A percentile compares a stretch with the other conserved stretches of the same genome.
Conservation (phyloP, 1,140 invertebrate species). For the Drosophila ohnishii region DNA sequence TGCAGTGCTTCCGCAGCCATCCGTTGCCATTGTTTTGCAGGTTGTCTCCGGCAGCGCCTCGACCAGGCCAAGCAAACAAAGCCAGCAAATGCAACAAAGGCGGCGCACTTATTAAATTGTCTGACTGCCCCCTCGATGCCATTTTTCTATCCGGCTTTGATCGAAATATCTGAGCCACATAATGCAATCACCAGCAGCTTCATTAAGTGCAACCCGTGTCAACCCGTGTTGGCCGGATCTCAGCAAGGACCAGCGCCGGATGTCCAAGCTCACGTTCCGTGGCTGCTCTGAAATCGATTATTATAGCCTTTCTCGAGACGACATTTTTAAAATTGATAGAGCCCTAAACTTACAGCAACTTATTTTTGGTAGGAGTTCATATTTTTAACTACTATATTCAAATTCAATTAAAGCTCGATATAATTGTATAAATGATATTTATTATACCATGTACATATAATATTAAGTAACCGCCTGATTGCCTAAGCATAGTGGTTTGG, state of each 20-base stretch:
- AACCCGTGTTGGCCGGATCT: slow-evolving; percentile 27
- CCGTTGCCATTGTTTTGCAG: slow-evolving; percentile 52
- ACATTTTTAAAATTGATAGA: not conserved
- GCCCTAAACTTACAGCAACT: not conserved
- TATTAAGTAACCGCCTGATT: no score
- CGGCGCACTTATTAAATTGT: slow-evolving; percentile 70
- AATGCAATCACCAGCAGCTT: slow-evolving; percentile 65
- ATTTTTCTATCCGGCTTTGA: slow-evolving; percentile 46
- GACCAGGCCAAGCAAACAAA: slow-evolving; percentile 12
- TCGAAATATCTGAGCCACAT: slow-evolving; percentile 57
- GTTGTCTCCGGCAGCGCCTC: slow-evolving; percentile 18
- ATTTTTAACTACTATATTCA: no score
- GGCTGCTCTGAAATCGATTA: slow-evolving; percentile 14
- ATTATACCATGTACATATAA: no score
- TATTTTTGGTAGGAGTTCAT: no score
- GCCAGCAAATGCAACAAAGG: slow-evolving; percentile 37
- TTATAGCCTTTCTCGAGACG: slow-evolving; percentile 7
- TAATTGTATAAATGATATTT: no score
- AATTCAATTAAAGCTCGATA: no score
- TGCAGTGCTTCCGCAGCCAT: slow-evolving; percentile 54
- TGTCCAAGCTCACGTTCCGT: slow-evolving; percentile 25
- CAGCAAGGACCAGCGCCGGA: slow-evolving; percentile 12
- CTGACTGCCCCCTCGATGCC: slow-evolving; percentile 17
- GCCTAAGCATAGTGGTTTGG: no score
- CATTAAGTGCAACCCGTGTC: slow-evolving; percentile 41